Percentiles rank a stretch among this genome's conserved stretches.
These are phyloP conservation scores for Theonella swinhoei DNA, from an alignment of 37 sponge, comb jelly and placozoan genomes.

Conservation along the genomic window DNA sequence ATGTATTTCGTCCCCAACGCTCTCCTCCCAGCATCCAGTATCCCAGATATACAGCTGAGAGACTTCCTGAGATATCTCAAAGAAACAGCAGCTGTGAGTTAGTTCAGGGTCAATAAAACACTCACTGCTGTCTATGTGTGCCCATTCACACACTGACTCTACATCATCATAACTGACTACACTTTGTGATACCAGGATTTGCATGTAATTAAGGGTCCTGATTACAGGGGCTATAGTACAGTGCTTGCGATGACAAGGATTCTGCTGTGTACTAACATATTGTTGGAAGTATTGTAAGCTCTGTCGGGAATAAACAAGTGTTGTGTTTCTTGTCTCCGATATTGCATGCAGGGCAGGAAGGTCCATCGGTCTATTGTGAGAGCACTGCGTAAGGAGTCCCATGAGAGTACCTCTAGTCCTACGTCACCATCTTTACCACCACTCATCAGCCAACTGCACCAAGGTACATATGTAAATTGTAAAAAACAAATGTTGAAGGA, in stretches of 20 bases:
- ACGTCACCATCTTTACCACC: conserved; percentile 28
- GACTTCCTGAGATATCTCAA: conserved; percentile 78
- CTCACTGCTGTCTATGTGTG: neutral
- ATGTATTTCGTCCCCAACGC: conserved; percentile 77
- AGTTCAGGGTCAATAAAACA: neutral
- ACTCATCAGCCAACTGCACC: conserved; percentile 27
- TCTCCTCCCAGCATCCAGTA: conserved; percentile 50
- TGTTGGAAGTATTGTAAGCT: too few species aligned
- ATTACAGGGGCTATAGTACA: too few species aligned
- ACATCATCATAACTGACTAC: too few species aligned
- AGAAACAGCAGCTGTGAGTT: conserved; percentile 41
- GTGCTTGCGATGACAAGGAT: too few species aligned
- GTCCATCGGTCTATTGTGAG: conserved; percentile 44
- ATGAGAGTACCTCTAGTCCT: neutral
- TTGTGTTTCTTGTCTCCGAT: neutral
- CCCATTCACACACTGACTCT: neutral
- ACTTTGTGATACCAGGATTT: too few species aligned
- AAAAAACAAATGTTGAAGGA: neutral
- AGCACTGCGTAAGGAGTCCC: conserved; percentile 23
- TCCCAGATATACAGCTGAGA: conserved; percentile 56
- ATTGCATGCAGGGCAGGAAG: conserved; percentile 42
- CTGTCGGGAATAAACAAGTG: too few species aligned
- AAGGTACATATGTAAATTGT: conserved; percentile 6
- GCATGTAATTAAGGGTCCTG: too few species aligned
- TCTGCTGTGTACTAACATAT: too few species aligned